Base-by-base conservation (phyloP, 1,140 invertebrate species). In the Neelides sp. region DNA sequence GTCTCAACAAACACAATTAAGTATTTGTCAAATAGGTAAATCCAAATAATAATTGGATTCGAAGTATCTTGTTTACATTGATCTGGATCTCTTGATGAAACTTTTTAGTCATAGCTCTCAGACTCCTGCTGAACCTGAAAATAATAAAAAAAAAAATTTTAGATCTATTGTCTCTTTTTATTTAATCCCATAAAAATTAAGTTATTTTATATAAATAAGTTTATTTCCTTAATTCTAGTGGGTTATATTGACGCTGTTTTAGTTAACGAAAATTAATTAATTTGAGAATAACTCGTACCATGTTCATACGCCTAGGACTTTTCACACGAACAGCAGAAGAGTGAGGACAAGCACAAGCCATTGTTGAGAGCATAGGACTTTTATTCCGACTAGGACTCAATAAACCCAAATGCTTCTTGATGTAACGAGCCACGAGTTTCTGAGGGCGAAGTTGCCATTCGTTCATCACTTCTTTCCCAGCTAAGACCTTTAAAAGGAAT, bases 361-460 rank as follows among this genome's bases (percentile, higher is more conserved):
- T 46, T 43, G 37, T 39, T 10, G 30, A 40, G 8, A 56, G 45
- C 15, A 54, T 54, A 13, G 61, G 59, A 10, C 48, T 55, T 28
- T 46, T 48, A n/a, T n/a, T n/a, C n/a, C 54, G 39, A 3, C 59
- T 52, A 1, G 51, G 41, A 1, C 53, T 52, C 69, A 83, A 78
- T 63, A 80, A 76, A 66, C 82, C 74, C 55, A 90, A 71, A 65
- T 86, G 78, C 66, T 79, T 77, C 66, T 84, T 78, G 37, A 98
- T 97, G 64, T 88, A 95, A 30, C 84, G 76, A 2, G 82, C 77
- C 0, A 95, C 80, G 19, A 98, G 71, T 59, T 78, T 78, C 63
- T 93, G 91, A 0, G 95, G 93, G 58, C 93, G 75, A 47, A 82
- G 73, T 66, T 98, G 91, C 83, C 87, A 97, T 64, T 94, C 86